Percentiles rank a stretch among this genome's conserved stretches.
Conservation (phyloP, 2,797 vertebrate species). For the Cyprinodon diabolis region DNA sequence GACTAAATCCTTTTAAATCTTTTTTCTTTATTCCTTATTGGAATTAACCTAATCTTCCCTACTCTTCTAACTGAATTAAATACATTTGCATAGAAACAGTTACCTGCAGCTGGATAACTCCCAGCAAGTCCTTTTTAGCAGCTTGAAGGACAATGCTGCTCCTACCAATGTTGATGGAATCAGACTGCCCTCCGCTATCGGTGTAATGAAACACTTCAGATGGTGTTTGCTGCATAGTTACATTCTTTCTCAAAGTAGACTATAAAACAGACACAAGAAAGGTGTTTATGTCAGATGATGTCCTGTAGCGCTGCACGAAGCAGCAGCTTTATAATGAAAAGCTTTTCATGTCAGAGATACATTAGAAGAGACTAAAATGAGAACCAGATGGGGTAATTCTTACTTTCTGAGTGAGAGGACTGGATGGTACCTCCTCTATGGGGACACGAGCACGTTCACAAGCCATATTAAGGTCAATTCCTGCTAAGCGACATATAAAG, state of each 20-base stretch:
- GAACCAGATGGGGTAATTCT: slow-evolving; percentile 6
- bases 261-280: slow-evolving; percentile 32
- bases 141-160: slow-evolving; percentile 85
- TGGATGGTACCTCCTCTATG: slow-evolving; percentile 77
- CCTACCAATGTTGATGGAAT: slow-evolving; percentile 77
- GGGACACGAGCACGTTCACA: slow-evolving; percentile 85
- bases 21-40: background rate
- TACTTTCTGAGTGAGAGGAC: slow-evolving; percentile 82
- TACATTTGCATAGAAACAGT: background rate
- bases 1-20: background rate
- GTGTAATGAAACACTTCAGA: slow-evolving; percentile 86
- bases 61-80: background rate
- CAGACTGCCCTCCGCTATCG: slow-evolving; percentile 71
- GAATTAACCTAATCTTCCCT: background rate
- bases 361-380: background rate
- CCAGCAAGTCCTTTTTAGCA: slow-evolving; percentile 90
- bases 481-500: slow-evolving; percentile 42
- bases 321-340: slow-evolving; percentile 14
- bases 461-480: slow-evolving; percentile 84
- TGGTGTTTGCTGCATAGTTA: slow-evolving; percentile 86
- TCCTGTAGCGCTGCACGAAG: background rate
- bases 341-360: background rate
- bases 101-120: slow-evolving; percentile 90
- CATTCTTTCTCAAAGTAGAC: slow-evolving; percentile 86
- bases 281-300: background rate